Evolutionary conservation across 2,888 invertebrate genomes (phyloP), one percentile per base, ranked within the genome.

Genomic region (Eupithecia centaureata): DNA sequence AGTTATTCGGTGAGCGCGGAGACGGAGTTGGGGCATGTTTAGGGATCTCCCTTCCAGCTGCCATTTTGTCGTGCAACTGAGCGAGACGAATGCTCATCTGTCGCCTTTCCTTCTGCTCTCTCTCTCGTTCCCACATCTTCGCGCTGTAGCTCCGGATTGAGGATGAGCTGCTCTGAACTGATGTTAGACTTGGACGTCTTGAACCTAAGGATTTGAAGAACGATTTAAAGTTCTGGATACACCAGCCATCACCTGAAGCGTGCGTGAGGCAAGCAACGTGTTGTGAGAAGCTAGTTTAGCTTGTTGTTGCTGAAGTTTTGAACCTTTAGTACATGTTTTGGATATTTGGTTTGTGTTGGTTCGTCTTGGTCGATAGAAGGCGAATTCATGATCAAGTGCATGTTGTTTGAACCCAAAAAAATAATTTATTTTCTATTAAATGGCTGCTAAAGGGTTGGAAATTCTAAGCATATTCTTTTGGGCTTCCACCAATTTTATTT

Each of bases 121-220:
- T 90, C 83, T 97, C 97, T 77, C 95, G 94, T 86, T 97, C 97
- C 89, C 96, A 96, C 73, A 96, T 94, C 85, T 95, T 95, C 77
- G 96, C 95, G 83, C 97, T 97, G 90, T 96, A 97, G 89, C 97
- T 97, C 84, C 96, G 95, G 73, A 97, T 95, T 61, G 97, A 97
- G 71, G 96, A 97, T 78, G 96, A 95, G 86, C 96, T 96, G 94
- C 97, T 97, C 86, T 97, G 97, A 80, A 97, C 94, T 74, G 97
- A 97, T 77, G 96, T 96, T 94, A 97, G 93, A 94, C 97, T 97
- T 93, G 97, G 97, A 94, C 97, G 95, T 94, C 97, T 95, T 85
- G 97, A 97, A 95, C 97, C 97, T 97, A 90, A n/a, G 74, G 76
- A 68, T 27, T 18, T 30, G 12, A 72, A 52, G 54, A 30, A 72